Conservation (phyloP, 2,797 vertebrate genomes). For the Platyrinchus mystaceus region DNA sequence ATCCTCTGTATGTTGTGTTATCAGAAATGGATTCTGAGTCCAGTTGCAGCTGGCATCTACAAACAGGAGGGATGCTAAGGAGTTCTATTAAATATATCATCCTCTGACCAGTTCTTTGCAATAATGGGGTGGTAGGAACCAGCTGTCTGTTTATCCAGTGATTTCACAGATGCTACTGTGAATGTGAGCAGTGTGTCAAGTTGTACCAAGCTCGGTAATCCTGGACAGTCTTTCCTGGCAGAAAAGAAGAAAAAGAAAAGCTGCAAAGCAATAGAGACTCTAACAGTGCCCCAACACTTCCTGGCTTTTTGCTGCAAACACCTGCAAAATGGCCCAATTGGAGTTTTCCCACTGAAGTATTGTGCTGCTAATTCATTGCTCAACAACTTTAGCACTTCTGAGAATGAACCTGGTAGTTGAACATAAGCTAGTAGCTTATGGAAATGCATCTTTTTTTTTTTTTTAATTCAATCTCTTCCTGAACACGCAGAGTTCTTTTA, state of each 20-base stretch:
- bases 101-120: not conserved
- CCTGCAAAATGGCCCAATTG: conserved; percentile 46
- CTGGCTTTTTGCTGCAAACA: conserved; percentile 52
- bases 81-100: not conserved
- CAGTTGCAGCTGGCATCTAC: not conserved
- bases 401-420: not conserved
- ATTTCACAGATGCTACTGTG: not conserved
- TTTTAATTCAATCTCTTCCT: not conserved
- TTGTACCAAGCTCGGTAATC: not conserved
- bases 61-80: not conserved
- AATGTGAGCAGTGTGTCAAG: not conserved
- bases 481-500: not conserved
- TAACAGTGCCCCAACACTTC: not conserved
- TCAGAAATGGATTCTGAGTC: not conserved
- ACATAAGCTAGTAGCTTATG: not conserved
- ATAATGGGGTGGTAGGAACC: not conserved
- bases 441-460: not conserved
- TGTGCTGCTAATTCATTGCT: not conserved
- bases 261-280: conserved; percentile 6
- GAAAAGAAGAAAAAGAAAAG: conserved; percentile 2
- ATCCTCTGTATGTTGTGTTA: not conserved
- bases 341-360: conserved; percentile 8
- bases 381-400: conserved; percentile 12
- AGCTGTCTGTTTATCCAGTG: not conserved
- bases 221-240: not conserved